Percentiles rank a stretch among this genome's conserved stretches.
These are phyloP conservation scores for Tillus elongatus DNA, from an alignment of 2,888 invertebrate genomes.

Conservation along the genomic window DNA sequence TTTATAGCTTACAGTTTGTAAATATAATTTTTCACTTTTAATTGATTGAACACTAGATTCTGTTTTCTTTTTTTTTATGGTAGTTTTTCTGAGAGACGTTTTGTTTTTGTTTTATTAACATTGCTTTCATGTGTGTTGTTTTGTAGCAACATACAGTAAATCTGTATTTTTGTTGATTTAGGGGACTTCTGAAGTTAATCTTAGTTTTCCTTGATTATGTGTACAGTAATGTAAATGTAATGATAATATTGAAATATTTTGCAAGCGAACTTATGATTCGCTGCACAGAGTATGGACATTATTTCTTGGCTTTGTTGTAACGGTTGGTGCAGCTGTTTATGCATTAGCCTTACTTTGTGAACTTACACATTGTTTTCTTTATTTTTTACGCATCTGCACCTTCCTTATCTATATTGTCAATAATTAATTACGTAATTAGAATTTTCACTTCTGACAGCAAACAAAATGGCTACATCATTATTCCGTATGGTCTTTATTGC, in stretches of 20 bases:
- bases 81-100: no score
- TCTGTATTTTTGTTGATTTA: no score
- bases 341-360: no score
- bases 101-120: no score
- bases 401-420: slow-evolving; percentile 27
- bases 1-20: no score
- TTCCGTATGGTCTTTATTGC: background rate
- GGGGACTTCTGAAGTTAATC: slow-evolving; percentile 18
- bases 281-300: slow-evolving; percentile 21
- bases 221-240: slow-evolving; percentile 24
- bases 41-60: no score
- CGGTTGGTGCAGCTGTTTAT: slow-evolving; percentile 29
- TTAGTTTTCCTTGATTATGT: slow-evolving; percentile 21
- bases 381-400: slow-evolving; percentile 17
- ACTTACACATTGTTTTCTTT: slow-evolving; percentile 7
- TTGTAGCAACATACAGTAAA: no score
- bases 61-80: no score
- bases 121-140: no score
- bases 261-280: slow-evolving; percentile 17
- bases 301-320: slow-evolving; percentile 28
- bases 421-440: slow-evolving; percentile 20
- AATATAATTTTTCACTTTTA: no score
- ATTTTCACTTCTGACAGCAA: slow-evolving; percentile 24
- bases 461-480: no score
- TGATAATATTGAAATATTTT: slow-evolving; percentile 20